A percentile compares a stretch with the other conserved stretches of the same genome.
These are phyloP conservation scores for Nannobrachium achirus DNA, from an alignment of 2,113 vertebrate genomes.

Conservation along the genomic window DNA sequence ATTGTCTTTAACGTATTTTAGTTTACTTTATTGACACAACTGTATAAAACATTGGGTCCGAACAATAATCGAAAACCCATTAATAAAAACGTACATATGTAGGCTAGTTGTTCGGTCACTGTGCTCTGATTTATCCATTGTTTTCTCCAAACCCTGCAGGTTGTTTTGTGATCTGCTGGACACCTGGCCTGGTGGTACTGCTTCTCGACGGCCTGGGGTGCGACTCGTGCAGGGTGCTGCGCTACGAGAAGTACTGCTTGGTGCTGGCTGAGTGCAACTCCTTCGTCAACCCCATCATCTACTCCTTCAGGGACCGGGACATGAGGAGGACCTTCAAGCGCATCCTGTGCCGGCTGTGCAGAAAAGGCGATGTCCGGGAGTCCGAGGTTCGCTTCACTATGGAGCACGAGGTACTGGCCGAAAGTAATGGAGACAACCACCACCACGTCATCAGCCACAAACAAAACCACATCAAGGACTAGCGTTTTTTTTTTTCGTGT, in stretches of 20 bases:
- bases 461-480: constrained; percentile 35
- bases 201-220: constrained; percentile 79
- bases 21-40: no score
- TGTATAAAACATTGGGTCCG: no score
- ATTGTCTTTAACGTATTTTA: no score
- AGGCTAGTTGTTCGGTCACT: no score
- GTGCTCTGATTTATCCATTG: no score
- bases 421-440: constrained; percentile 58
- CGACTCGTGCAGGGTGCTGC: constrained; percentile 34
- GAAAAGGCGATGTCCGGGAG: background rate
- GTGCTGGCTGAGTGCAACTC: constrained; percentile 82
- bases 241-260: constrained; percentile 77
- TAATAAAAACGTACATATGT: no score
- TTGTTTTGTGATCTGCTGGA: constrained; percentile 86
- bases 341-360: constrained; percentile 68
- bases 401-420: constrained; percentile 79
- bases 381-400: constrained; percentile 70
- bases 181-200: constrained; percentile 88
- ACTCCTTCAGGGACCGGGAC: constrained; percentile 79
- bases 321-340: constrained; percentile 77
- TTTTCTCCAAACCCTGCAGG: no score
- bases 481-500: no score
- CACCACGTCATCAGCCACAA: constrained; percentile 33
- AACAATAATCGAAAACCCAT: no score
- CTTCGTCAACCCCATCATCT: constrained; percentile 80